These are phyloP conservation scores for Cuculus canorus DNA, from an alignment of 2,797 vertebrate genomes.

Conservation along the genomic window DNA sequence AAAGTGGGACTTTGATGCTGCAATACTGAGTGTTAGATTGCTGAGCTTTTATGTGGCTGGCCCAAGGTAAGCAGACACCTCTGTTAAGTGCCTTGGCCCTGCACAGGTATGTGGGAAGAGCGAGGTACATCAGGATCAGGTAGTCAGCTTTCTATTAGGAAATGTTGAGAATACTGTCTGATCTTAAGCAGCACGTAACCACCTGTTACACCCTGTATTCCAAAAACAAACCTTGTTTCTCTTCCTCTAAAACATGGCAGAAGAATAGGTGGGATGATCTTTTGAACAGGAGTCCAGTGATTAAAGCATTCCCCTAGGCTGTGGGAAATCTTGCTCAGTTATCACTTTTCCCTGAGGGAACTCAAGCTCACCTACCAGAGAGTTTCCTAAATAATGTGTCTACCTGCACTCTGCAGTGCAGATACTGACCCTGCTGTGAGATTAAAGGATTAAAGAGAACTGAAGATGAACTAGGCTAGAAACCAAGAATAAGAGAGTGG, in stretches of 20 bases:
- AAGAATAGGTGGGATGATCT: slow-evolving; percentile 46
- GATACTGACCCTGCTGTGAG: slow-evolving; percentile 4
- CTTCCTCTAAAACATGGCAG: slow-evolving; percentile 14
- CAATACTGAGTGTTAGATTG: slow-evolving; percentile 48
- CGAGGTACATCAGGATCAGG: not conserved
- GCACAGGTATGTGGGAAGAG: slow-evolving; percentile 48
- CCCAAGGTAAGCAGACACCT: slow-evolving; percentile 62
- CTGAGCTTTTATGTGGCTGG: slow-evolving; percentile 63
- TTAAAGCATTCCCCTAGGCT: slow-evolving; percentile 58
- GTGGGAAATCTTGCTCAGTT: slow-evolving; percentile 44
- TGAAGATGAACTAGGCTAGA: not conserved
- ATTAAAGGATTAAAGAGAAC: not conserved
- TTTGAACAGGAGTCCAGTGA: slow-evolving; percentile 60
- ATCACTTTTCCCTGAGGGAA: slow-evolving; percentile 43
- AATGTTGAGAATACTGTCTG: slow-evolving; percentile 54
- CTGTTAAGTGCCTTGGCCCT: slow-evolving; percentile 47
- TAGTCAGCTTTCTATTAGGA: slow-evolving; percentile 53
- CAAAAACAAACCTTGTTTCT: slow-evolving; percentile 25
- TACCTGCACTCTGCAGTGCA: not conserved
- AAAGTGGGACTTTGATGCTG: slow-evolving; percentile 65
- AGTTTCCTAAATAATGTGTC: slow-evolving; percentile 19
- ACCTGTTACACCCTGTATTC: slow-evolving; percentile 42
- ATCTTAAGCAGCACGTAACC: slow-evolving; percentile 61
- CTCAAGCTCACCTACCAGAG: slow-evolving; percentile 60
- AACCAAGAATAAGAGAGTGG: not conserved